Conservation (phyloP, 2,888 invertebrate genomes). For the Ypsolopha sequella region DNA sequence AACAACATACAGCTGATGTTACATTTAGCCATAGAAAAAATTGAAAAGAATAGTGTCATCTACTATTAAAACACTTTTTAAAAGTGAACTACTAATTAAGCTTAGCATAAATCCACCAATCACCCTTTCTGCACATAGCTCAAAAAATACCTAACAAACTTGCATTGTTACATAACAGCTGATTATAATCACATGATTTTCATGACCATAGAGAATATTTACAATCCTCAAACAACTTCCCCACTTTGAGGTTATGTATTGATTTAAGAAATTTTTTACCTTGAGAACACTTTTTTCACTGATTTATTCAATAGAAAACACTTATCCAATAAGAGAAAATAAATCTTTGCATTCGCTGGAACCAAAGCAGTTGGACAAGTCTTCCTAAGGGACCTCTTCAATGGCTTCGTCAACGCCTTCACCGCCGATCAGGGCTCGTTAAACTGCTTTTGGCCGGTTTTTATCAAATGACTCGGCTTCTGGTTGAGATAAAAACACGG, state of each 20-base stretch:
- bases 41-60: too few species aligned
- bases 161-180: slow-evolving; percentile 13
- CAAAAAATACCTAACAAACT: slow-evolving; percentile 9
- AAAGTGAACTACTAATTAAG: slow-evolving; percentile 19
- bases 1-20: not conserved
- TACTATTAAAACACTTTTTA: slow-evolving; percentile 29
- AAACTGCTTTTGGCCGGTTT: too few species aligned
- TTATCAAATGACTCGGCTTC: too few species aligned
- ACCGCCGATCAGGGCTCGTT: too few species aligned
- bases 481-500: too few species aligned
- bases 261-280: slow-evolving; percentile 6
- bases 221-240: not conserved
- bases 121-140: too few species aligned
- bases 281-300: slow-evolving; percentile 13
- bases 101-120: too few species aligned
- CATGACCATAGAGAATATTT: slow-evolving; percentile 16
- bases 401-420: too few species aligned
- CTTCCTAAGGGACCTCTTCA: too few species aligned
- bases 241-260: slow-evolving; percentile 15
- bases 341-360: slow-evolving; percentile 3
- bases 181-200: slow-evolving; percentile 46
- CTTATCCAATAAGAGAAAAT: slow-evolving; percentile 9
- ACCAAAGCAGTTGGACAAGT: too few species aligned
- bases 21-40: too few species aligned
- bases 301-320: slow-evolving; percentile 4